A percentile compares a stretch with the other conserved stretches of the same genome.
phyloP scores from a whole-genome alignment of 2,888 invertebrate species.

The Parnassius orleans region DNA sequence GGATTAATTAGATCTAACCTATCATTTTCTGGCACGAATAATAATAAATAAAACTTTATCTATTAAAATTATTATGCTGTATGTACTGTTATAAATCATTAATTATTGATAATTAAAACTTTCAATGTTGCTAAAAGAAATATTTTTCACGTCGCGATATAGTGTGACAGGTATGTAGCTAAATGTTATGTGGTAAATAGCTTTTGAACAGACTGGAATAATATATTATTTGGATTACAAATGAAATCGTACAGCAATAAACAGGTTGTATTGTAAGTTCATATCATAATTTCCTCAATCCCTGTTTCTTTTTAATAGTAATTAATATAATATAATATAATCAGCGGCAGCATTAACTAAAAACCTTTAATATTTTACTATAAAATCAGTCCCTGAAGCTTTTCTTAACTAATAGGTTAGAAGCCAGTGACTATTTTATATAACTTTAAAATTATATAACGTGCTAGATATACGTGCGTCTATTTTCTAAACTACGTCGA shows the following conservation, averaged over 20 bases:
- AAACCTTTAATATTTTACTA: too few relatives aligned
- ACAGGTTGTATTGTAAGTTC: conserved; percentile 4
- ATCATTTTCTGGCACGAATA: background rate
- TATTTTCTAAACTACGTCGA: conserved; percentile 21
- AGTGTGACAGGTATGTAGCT: conserved; percentile 17
- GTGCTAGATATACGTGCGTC: conserved; percentile 18
- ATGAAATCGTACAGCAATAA: conserved; percentile 6
- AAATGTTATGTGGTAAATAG: conserved; percentile 13
- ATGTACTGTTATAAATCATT: too few relatives aligned
- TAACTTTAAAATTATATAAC: conserved; percentile 27
- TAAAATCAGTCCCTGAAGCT: conserved; percentile 2
- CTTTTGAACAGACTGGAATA: conserved; percentile 1
- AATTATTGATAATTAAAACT: too few relatives aligned
- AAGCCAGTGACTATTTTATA: conserved; percentile 20
- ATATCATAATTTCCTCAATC: background rate
- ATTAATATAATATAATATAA: background rate
- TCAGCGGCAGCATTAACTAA: too few relatives aligned
- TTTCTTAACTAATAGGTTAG: conserved; percentile 22
- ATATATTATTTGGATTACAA: conserved; percentile 11
- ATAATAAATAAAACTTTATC: too few relatives aligned
- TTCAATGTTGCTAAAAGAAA: background rate
- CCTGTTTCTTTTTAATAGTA: background rate
- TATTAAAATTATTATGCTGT: too few relatives aligned
- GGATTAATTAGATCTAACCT: background rate
- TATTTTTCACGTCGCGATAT: conserved; percentile 15